Percentiles rank a stretch among this genome's conserved stretches.
phyloP scores from a whole-genome alignment of 1,140 invertebrate species.

The Stegodyphus mimosarum region DNA sequence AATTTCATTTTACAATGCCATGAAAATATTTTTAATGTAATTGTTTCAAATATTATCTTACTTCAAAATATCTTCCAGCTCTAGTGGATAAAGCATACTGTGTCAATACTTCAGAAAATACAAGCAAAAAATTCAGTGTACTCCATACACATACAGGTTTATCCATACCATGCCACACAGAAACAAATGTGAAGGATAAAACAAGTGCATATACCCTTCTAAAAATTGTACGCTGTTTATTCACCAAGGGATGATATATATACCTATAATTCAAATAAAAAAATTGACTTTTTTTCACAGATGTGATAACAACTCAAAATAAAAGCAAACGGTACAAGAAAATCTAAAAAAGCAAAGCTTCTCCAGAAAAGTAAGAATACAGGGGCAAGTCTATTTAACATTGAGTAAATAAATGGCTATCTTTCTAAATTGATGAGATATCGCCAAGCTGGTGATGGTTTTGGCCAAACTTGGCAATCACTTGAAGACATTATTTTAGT shows the following conservation, averaged over 20 bases:
- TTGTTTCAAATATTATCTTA: not conserved
- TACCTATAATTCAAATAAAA: conserved; percentile 26
- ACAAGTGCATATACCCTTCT: conserved; percentile 36
- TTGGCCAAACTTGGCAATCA: no score
- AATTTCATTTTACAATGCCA: not conserved
- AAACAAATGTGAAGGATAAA: conserved; percentile 62
- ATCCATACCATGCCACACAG: conserved; percentile 62
- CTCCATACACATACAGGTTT: conserved; percentile 57
- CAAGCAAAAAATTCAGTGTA: conserved; percentile 59
- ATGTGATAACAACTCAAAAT: no score
- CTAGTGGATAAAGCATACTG: not conserved
- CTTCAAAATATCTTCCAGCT: not conserved
- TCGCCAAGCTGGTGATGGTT: no score
- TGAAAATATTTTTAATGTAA: conserved; percentile 3
- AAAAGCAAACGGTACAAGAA: no score
- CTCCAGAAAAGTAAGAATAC: no score
- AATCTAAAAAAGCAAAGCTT: no score
- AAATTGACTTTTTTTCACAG: not conserved
- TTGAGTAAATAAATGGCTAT: no score
- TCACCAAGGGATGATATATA: conserved; percentile 53
- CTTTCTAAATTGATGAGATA: no score
- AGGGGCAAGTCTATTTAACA: no score
- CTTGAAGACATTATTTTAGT: no score
- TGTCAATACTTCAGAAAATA: conserved; percentile 44
- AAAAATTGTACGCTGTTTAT: not conserved